Conservation (phyloP, 1,140 invertebrate species). For the Nylanderia fulva region DNA sequence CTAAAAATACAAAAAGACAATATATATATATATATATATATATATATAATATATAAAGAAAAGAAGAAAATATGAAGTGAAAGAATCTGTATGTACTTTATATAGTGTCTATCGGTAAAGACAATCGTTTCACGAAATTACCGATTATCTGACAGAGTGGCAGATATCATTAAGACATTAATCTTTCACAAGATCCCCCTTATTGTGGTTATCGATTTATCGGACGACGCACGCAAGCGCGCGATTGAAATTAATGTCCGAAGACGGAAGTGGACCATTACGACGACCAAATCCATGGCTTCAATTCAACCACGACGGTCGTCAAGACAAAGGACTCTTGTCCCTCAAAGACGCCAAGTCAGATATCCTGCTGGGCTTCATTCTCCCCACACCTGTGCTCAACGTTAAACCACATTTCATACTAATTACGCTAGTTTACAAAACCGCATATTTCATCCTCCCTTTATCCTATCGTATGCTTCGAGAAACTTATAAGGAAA, state of each 20-base stretch:
- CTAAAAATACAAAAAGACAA: no score
- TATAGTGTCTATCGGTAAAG: background rate
- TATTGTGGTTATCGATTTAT: slow-evolving; percentile 59
- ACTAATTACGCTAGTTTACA: slow-evolving; percentile 45
- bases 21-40: slow-evolving; percentile 10
- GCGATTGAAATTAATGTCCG: slow-evolving; percentile 51
- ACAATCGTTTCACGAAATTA: background rate
- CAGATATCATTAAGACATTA: slow-evolving; percentile 48
- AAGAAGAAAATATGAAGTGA: background rate
- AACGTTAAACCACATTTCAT: slow-evolving; percentile 47
- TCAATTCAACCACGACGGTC: slow-evolving; percentile 54
- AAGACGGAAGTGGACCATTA: slow-evolving; percentile 50
- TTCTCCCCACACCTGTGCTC: slow-evolving; percentile 27
- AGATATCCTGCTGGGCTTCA: slow-evolving; percentile 40
- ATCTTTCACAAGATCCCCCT: slow-evolving; percentile 48
- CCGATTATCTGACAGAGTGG: background rate
- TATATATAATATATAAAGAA: background rate
- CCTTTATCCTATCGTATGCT: background rate
- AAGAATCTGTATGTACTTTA: background rate
- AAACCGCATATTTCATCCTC: slow-evolving; percentile 8
- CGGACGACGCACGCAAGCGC: slow-evolving; percentile 16
- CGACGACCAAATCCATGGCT: slow-evolving; percentile 57
- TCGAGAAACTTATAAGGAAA: background rate
- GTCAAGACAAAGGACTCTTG: slow-evolving; percentile 57
- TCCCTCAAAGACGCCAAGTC: slow-evolving; percentile 55